Evolutionary conservation across 2,113 vertebrate genomes (phyloP), one percentile per base, ranked within the genome.

Genomic region (Catagonus wagneri): DNA sequence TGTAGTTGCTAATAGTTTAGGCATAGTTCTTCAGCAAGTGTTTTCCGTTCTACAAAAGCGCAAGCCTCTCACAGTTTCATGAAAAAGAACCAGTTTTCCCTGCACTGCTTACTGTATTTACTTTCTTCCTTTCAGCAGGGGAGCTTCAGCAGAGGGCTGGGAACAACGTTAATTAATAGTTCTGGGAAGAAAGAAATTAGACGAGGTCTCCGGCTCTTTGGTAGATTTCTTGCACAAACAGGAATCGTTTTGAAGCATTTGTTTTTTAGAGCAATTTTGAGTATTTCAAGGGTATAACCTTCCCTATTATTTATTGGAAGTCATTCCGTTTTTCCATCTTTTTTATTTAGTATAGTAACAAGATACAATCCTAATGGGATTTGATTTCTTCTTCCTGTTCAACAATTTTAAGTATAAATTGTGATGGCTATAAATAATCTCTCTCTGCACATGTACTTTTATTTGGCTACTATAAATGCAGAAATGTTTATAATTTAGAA

Each of bases 81-180:
- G 66, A 50, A 75, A 93, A 74, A 63, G 90, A 88, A 97, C 96
- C 71, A 58, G 50, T 96, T 97, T 95, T 91, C 75, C 36, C 71
- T 50, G 34, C 84, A 83, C 54, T 44, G 56, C 96, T 96, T 44
- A 60, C 96, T 96, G 94, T 96, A 96, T 71, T 97, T 97, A 96
- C 94, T 95, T 93, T 95, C 58, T 96, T 88, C 72, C 60, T 96
- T 95, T 93, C 74, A 83, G 54, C 93, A 83, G 44, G 95, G 90
- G 95, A 97, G 56, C 23, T 96, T 83, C 68, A 66, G 39, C 90
- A 29, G 79, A 79, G 44, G 58, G 95, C 94, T 94, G 54, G 74
- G 87, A 96, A 54, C 32, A 29, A 63, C 61, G 93, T 92, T 97
- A 97, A 97, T 98, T 97, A 97, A 96, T 85, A 83, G 54, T 86